phyloP scores from a whole-genome alignment of 2,113 vertebrate genomes.

The Phaethon lepturus region DNA sequence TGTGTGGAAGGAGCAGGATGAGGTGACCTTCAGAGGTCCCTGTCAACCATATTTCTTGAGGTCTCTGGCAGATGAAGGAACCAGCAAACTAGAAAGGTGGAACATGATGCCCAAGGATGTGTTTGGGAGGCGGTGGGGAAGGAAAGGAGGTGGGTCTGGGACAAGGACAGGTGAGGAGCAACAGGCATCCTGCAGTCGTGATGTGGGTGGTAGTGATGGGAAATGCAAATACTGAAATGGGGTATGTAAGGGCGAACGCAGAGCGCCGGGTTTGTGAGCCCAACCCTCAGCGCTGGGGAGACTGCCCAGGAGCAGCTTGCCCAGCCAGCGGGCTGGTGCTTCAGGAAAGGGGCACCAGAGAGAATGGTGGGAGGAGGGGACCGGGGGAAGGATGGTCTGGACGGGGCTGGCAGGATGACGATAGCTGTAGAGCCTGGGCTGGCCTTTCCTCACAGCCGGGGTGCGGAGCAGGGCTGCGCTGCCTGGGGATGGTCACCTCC shows the following conservation, averaged over 20 bases:
- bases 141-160: not conserved
- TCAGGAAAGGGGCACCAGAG: fast-evolving
- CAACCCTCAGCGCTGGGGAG: not conserved
- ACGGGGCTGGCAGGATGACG: not conserved
- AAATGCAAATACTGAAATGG: not conserved
- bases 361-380: fast-evolving
- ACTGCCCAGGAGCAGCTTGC: not conserved
- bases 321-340: not conserved
- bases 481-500: fast-evolving
- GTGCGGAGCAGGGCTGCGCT: not conserved
- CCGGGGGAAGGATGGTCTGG: not conserved
- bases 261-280: not conserved
- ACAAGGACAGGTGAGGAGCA: not conserved
- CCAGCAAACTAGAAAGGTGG: not conserved
- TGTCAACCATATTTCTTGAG: not conserved
- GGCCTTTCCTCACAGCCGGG: not conserved
- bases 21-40: not conserved
- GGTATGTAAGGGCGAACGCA: not conserved
- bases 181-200: not conserved
- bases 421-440: not conserved
- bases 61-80: not conserved
- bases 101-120: not conserved
- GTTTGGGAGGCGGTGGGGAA: not conserved
- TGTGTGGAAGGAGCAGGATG: not conserved
- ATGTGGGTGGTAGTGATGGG: too few relatives aligned